Conservation (phyloP, 2,888 invertebrate genomes). For the Spodoptera littoralis region DNA sequence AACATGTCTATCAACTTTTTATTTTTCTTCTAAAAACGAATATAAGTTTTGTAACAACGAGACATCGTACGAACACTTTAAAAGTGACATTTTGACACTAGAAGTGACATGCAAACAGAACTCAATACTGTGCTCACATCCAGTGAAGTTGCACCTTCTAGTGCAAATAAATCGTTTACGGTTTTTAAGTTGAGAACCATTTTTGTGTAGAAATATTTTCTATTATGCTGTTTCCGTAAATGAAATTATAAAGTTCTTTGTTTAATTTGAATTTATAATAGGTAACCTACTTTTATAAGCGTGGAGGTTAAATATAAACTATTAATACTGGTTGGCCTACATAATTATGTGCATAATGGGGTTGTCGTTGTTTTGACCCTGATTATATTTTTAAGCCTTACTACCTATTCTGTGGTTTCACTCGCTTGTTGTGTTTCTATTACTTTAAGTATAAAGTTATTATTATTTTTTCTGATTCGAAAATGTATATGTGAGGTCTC, state of each 20-base stretch:
- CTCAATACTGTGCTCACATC: constrained; percentile 4
- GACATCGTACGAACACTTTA: constrained; percentile 10
- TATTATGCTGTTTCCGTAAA: constrained; percentile 6
- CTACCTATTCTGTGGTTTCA: too few relatives aligned
- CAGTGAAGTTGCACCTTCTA: constrained; percentile 7
- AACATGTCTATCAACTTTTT: not conserved
- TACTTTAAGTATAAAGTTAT: too few relatives aligned
- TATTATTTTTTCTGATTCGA: too few relatives aligned
- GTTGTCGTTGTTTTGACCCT: constrained; percentile 6
- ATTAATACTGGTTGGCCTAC: constrained; percentile 41
- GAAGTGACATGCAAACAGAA: constrained; percentile 22
- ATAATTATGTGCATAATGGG: constrained; percentile 14
- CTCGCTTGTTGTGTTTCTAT: too few relatives aligned
- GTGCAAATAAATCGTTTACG: not conserved
- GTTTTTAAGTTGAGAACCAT: not conserved
- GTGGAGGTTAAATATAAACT: constrained; percentile 33
- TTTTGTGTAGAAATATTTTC: constrained; percentile 11
- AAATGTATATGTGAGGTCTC: too few relatives aligned
- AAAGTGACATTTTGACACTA: constrained; percentile 18
- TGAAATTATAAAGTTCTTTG: constrained; percentile 15
- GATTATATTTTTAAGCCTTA: too few relatives aligned
- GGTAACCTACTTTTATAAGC: constrained; percentile 20
- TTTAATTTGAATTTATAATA: constrained; percentile 18
- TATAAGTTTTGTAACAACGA: not conserved
- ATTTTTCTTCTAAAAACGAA: constrained; percentile 6